Evolutionary conservation across 2,113 vertebrate species (phyloP).

Genomic region (Meles meles): DNA sequence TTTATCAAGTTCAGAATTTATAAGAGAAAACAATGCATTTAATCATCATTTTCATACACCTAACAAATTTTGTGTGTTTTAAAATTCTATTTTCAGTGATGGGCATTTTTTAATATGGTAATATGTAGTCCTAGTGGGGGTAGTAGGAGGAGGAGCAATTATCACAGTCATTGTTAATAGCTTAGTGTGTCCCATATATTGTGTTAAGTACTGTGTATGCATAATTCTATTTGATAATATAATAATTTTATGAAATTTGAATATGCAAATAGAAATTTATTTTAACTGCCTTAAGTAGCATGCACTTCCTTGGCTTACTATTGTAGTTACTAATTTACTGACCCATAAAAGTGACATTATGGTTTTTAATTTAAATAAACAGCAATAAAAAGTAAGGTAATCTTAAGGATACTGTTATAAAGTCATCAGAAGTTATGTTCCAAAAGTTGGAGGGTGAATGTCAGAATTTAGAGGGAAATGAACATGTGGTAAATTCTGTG

Average conservation of each 20-base stretch:
- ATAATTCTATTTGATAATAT: not conserved
- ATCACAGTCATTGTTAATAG: not conserved
- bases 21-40: not conserved
- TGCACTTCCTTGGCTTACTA: not conserved
- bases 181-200: not conserved
- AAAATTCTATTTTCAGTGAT: not conserved
- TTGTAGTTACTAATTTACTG: not conserved
- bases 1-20: not conserved
- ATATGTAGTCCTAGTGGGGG: not conserved
- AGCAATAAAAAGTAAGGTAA: not conserved
- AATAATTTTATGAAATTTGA: not conserved
- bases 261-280: not conserved
- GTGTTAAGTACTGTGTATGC: not conserved
- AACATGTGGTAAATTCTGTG: not conserved
- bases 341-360: not conserved
- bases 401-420: not conserved
- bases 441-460: not conserved
- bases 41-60: not conserved
- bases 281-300: not conserved
- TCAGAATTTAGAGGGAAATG: not conserved
- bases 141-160: not conserved
- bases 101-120: not conserved
- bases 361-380: not conserved
- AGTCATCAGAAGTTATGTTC: not conserved
- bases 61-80: not conserved